Base-by-base conservation (phyloP, 2,797 vertebrate species). In the Hirundo rustica region DNA sequence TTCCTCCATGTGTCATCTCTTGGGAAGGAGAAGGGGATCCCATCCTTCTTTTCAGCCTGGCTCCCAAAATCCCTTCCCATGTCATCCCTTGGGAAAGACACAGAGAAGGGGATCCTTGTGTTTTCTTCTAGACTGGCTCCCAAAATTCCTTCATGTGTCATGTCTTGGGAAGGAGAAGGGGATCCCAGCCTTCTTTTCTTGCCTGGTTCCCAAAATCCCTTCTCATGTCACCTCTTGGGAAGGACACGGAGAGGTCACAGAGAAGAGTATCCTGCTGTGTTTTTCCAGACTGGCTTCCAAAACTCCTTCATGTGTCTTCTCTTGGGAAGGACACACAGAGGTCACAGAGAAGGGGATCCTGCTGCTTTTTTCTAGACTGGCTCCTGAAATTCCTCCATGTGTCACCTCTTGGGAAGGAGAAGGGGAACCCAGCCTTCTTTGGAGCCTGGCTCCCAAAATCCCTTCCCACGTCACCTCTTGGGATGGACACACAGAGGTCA, bases 391-490 rank as follows among this genome's bases (percentile, higher is more conserved):
- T n/a, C n/a, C n/a, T n/a, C n/a, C 48, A n/a, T n/a, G n/a, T n/a
- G 36, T 36, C 36, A 36, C 10, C 36, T 36, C 9, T 44, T 18
- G 38, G 5, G 36, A n/a, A 20, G 45, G 45, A 45, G 26, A 65
- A 64, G 5, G 13, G 19, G 25, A 60, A 19, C 17, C 8, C 36
- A 29, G 13, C 12, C 26, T 27, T 38, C 26, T 61, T 61, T 42
- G 7, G 16, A 40, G 3, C 7, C 3, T 4, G 36, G 36, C 36
- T 36, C 36, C 36, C 36, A 36, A 36, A 36, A 62, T 34, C 4
- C 36, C 3, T 38, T 23, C 51, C 0, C 0, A 0, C 1, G n/a
- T n/a, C n/a, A n/a, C n/a, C n/a, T n/a, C 9, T 48, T 14, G 29
- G 5, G 34, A 38, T 11, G 29, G 42, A 55, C 44, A 55, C 44